Base-by-base conservation (phyloP, 1,140 invertebrate species). In the Drosophila takahashii region DNA sequence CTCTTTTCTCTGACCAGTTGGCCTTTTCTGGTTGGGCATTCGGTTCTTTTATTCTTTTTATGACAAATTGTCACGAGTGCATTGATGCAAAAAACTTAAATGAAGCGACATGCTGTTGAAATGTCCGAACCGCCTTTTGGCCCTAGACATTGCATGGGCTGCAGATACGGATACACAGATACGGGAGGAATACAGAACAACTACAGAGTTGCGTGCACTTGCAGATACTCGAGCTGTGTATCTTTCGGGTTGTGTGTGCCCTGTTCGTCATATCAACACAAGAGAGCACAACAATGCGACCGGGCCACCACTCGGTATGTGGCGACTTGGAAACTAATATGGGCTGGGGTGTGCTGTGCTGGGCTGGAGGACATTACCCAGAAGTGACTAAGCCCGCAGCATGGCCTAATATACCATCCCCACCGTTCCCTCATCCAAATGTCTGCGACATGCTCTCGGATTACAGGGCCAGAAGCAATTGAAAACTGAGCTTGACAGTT, bases 41-140 rank as follows among this genome's bases (percentile, higher is more conserved):
- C 45, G 48, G 47, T 42, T 44, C 11, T 15, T 10, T 65, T 22
- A 22, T 22, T 44, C 44, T 78, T 86, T 89, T 83, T 81, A 87
- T 87, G 83, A 87, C 83, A 87, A 89, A 87, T 87, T 87, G 83
- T 87, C 83, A 83, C 84, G 83, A 87, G 84, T 87, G 84, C 83
- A 87, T 87, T 87, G 83, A 87, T 87, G 83, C 83, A 87, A 87
- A 87, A 79, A 87, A 89, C 83, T 87, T 87, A 87, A 87, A 87
- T 87, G 84, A 87, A 87, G 83, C 84, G 83, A 87, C 83, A 87
- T 89, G 83, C 71, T 86, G 83, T 86, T 86, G 83, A 86, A 86
- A 86, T 86, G 83, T 81, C 75, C 87, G 83, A 67, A 65, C 58
- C 77, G 79, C 69, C 62, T 77, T 70, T 65, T 34, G 29, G 72